A percentile compares a stretch with the other conserved stretches of the same genome.
Evolutionary conservation across 1,140 invertebrate genomes (phyloP).

Genomic region (Lepidurus couesii): DNA sequence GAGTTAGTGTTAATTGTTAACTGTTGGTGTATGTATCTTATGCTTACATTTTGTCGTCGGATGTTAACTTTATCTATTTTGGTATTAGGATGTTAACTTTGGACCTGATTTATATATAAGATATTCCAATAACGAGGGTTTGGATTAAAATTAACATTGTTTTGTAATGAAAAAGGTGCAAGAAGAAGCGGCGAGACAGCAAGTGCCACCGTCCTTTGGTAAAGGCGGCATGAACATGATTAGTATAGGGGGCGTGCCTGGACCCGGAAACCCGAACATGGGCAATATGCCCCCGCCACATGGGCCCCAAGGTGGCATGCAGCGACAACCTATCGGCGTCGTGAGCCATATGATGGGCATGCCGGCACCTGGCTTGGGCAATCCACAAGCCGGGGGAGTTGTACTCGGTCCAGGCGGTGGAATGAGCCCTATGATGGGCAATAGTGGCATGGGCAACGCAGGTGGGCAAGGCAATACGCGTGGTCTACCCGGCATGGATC

Average conservation of each 20-base stretch:
- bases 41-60: too few relatives aligned
- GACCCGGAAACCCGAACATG: constrained; percentile 29
- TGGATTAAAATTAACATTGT: background rate
- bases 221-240: constrained; percentile 59
- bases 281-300: constrained; percentile 58
- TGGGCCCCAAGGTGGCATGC: constrained; percentile 50
- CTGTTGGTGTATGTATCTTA: too few relatives aligned
- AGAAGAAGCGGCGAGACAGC: constrained; percentile 79
- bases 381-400: background rate
- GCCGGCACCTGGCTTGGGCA: background rate
- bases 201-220: constrained; percentile 65
- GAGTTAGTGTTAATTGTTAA: too few relatives aligned
- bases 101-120: background rate
- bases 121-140: background rate
- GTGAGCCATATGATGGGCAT: background rate
- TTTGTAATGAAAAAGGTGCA: constrained; percentile 56
- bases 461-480: constrained; percentile 31
- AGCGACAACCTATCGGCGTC: constrained; percentile 37
- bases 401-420: constrained; percentile 41
- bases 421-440: constrained; percentile 25
- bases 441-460: constrained; percentile 10
- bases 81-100: background rate
- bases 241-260: constrained; percentile 39
- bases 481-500: constrained; percentile 35
- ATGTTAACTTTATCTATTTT: background rate